These are phyloP conservation scores for Epsilonema sp. DNA, from an alignment of 2,888 invertebrate genomes.

Conservation along the genomic window DNA sequence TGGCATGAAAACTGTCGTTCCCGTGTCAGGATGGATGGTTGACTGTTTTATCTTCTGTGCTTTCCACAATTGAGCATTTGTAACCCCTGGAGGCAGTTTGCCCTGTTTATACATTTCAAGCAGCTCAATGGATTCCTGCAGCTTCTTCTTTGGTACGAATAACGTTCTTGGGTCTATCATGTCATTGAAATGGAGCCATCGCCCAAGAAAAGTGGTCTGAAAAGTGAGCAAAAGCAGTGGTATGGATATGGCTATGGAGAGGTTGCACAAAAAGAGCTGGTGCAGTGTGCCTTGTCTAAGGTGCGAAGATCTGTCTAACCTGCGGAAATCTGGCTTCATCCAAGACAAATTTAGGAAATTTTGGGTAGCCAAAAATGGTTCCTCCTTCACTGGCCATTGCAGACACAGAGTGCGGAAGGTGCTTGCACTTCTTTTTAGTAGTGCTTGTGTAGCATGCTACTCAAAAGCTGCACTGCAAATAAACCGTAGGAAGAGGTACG, in stretches of 20 bases:
- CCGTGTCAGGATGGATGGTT: slow-evolving; percentile 34
- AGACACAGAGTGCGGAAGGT: too few relatives aligned
- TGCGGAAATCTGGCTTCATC: too few relatives aligned
- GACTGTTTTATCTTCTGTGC: slow-evolving; percentile 35
- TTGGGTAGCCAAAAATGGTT: too few relatives aligned
- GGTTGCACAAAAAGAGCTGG: neutral
- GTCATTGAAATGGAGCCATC: slow-evolving; percentile 33
- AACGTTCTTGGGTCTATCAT: slow-evolving; percentile 35
- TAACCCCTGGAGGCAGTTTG: slow-evolving; percentile 16
- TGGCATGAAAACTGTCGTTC: slow-evolving; percentile 36
- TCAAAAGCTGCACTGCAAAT: too few relatives aligned
- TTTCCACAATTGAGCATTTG: slow-evolving; percentile 33
- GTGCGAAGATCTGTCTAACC: too few relatives aligned
- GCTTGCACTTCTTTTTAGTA: too few relatives aligned
- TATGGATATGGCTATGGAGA: neutral
- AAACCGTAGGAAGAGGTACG: too few relatives aligned
- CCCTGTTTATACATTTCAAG: slow-evolving; percentile 29
- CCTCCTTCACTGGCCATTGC: too few relatives aligned
- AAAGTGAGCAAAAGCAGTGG: neutral
- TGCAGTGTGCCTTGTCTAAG: too few relatives aligned
- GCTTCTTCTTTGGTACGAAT: slow-evolving; percentile 30
- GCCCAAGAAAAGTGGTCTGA: slow-evolving; percentile 30
- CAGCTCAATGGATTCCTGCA: slow-evolving; percentile 28
- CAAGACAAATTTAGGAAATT: too few relatives aligned
- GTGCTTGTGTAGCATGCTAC: too few relatives aligned